These are phyloP conservation scores for Bombyx mandarina DNA, from an alignment of 1,140 invertebrate genomes.

Conservation along the genomic window DNA sequence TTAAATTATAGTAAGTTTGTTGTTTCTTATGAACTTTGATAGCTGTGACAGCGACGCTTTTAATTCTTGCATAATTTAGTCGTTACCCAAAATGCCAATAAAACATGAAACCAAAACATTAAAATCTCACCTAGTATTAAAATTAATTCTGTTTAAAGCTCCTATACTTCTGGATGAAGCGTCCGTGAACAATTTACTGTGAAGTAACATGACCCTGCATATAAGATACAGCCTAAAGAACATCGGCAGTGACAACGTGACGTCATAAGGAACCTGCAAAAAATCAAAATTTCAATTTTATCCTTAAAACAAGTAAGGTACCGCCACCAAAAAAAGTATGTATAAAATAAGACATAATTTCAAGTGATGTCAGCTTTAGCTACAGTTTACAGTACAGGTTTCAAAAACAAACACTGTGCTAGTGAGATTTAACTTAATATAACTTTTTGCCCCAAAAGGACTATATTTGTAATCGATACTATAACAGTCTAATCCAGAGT, in stretches of 20 bases:
- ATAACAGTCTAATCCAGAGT: no score
- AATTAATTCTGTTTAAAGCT: constrained; percentile 99
- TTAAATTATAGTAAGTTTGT: no score
- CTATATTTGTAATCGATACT: no score
- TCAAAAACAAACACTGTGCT: no score
- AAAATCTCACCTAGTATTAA: constrained; percentile 87
- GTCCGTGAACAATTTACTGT: constrained; percentile 99
- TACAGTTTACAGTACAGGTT: no score
- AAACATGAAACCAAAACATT: constrained; percentile 83
- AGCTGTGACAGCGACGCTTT: neutral
- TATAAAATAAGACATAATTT: no score
- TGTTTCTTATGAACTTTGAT: neutral
- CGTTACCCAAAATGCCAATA: constrained; percentile 47
- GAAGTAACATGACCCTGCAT: constrained; percentile 98
- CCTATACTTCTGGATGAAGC: constrained; percentile 95
- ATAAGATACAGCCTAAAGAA: constrained; percentile 99
- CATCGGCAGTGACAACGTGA: constrained; percentile 98
- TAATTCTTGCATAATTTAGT: no score
- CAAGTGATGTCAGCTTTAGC: no score
- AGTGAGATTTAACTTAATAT: no score
- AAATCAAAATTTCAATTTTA: constrained; percentile 7
- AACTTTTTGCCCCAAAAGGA: no score
- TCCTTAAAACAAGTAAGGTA: neutral
- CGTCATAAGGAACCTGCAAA: constrained; percentile 91
- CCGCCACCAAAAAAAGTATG: no score